Percentiles rank a stretch among this genome's conserved stretches.
Evolutionary conservation across 2,797 vertebrate species (phyloP).

Genomic region (Enteromius radiatus): DNA sequence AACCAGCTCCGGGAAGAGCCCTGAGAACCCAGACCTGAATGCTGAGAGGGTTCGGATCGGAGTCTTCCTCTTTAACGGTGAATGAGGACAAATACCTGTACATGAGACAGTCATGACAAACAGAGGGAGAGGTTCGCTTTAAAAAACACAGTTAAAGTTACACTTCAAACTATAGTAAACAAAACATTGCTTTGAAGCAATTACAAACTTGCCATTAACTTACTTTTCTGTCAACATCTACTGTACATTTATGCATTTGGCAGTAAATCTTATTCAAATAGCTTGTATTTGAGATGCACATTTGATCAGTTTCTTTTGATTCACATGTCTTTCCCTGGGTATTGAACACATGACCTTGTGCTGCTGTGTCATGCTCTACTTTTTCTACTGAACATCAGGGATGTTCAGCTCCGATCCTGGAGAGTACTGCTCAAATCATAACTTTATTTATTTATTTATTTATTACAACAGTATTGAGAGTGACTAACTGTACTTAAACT

Average conservation of each 20-base stretch:
- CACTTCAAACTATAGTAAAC: background rate
- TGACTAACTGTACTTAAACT: background rate
- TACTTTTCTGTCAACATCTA: background rate
- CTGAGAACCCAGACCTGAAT: background rate
- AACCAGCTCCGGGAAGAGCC: conserved; percentile 33
- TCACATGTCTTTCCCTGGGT: background rate
- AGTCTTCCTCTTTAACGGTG: background rate
- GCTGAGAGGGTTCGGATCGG: background rate
- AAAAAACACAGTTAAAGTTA: background rate
- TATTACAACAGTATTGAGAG: background rate
- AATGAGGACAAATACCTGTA: background rate
- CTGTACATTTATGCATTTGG: background rate
- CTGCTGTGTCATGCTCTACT: background rate
- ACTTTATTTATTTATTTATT: no score
- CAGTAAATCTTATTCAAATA: background rate
- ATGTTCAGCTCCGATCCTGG: background rate
- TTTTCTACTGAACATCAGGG: background rate
- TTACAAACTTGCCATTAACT: background rate
- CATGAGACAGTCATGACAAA: background rate
- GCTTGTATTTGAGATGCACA: background rate
- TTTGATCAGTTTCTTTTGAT: background rate
- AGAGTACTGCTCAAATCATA: background rate
- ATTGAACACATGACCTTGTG: background rate
- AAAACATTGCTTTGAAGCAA: background rate
- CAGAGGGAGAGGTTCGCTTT: background rate